Conservation (phyloP, 2,797 vertebrate species). For the Lithobates sylvaticus region DNA sequence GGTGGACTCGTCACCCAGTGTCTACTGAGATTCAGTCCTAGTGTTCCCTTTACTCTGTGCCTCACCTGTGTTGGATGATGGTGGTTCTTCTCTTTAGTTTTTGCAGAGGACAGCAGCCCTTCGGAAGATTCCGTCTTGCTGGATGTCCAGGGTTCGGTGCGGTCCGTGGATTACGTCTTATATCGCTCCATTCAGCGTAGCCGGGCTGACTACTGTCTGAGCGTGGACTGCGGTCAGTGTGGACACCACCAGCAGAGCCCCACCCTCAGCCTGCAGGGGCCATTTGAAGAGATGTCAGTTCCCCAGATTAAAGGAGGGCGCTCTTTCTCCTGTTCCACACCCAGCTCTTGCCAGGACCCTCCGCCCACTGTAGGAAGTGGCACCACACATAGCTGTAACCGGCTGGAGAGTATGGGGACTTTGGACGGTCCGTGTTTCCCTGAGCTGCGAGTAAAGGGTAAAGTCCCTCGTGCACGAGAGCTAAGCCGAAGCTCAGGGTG, state of each 20-base stretch:
- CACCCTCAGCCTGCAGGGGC: slow-evolving; percentile 75
- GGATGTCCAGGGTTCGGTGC: slow-evolving; percentile 83
- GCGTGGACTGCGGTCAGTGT: slow-evolving; percentile 75
- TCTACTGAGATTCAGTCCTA: no score
- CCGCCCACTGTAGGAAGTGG: slow-evolving; percentile 67
- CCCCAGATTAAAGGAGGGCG: slow-evolving; percentile 85
- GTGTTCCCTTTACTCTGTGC: no score
- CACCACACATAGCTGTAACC: slow-evolving; percentile 90
- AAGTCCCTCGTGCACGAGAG: slow-evolving; percentile 60
- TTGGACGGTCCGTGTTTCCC: slow-evolving; percentile 75
- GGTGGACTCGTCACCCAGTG: slow-evolving; percentile 53
- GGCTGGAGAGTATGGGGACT: slow-evolving; percentile 81
- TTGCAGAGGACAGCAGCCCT: slow-evolving; percentile 92
- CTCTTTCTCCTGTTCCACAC: slow-evolving; percentile 93
- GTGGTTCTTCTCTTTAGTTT: slow-evolving; percentile 73
- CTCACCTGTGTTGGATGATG: no score
- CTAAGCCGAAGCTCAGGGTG: slow-evolving; percentile 71
- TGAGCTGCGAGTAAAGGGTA: slow-evolving; percentile 74
- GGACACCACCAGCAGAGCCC: slow-evolving; percentile 68
- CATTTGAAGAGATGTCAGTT: slow-evolving; percentile 79
- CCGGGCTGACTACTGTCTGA: slow-evolving; percentile 80
- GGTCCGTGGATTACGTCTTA: slow-evolving; percentile 78
- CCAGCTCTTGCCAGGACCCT: slow-evolving; percentile 75
- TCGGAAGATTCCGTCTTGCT: slow-evolving; percentile 95
- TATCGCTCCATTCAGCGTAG: slow-evolving; percentile 83